Percentiles rank a stretch among this genome's conserved stretches.
Evolutionary conservation across 2,113 vertebrate genomes (phyloP).

Genomic region (Thalassoma bifasciatum): DNA sequence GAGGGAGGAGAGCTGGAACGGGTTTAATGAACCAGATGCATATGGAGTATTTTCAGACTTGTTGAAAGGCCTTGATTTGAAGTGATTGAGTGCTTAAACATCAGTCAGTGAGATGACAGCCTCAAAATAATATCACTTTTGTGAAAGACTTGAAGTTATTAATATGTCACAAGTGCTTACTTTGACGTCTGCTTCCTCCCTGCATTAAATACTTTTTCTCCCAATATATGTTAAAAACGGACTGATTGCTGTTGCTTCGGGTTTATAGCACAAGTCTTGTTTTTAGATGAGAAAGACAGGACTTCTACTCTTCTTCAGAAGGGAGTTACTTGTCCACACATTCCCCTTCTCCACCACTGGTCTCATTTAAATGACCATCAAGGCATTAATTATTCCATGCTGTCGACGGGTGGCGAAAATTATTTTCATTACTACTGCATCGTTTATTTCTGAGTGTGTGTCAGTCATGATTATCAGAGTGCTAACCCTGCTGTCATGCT

Average conservation of each 20-base stretch:
- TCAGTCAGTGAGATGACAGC: conserved; percentile 46
- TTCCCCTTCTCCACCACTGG: conserved; percentile 32
- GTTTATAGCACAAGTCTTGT: conserved; percentile 18
- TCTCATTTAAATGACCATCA: conserved; percentile 69
- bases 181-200: conserved; percentile 22
- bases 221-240: conserved; percentile 39
- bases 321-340: conserved; percentile 31
- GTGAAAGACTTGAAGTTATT: conserved; percentile 45
- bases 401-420: conserved; percentile 49
- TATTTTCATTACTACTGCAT: conserved; percentile 57
- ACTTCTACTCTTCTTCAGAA: conserved; percentile 28
- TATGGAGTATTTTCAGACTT: conserved; percentile 63
- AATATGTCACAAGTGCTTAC: conserved; percentile 43
- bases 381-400: conserved; percentile 51
- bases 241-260: conserved; percentile 23
- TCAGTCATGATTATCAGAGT: conserved; percentile 60
- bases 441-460: conserved; percentile 53
- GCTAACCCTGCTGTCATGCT: conserved; percentile 19
- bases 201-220: not conserved
- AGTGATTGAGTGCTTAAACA: conserved; percentile 71
- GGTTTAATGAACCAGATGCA: conserved; percentile 78
- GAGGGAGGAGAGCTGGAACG: conserved; percentile 45
- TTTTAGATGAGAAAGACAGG: conserved; percentile 33
- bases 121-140: conserved; percentile 38
- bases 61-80: conserved; percentile 72